Percentiles rank a stretch among this genome's conserved stretches.
phyloP scores from a whole-genome alignment of 2,113 vertebrate genomes.

The Gorsachius goisagi region DNA sequence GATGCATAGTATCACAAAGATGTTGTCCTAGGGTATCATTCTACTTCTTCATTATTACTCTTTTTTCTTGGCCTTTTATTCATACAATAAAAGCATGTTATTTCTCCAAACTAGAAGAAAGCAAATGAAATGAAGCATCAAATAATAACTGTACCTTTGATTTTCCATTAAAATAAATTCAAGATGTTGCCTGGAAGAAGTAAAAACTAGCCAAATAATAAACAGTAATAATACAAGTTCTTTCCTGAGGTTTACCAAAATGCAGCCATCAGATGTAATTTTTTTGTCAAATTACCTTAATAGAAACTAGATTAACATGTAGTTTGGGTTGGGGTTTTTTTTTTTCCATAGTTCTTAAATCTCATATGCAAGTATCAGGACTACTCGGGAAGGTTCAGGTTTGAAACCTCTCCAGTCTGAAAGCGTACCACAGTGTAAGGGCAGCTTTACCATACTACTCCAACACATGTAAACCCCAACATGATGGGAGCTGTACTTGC shows the following conservation, averaged over 20 bases:
- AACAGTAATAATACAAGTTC: neutral
- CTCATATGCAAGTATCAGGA: neutral
- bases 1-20: neutral
- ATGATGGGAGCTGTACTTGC: neutral
- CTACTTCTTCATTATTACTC: neutral
- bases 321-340: neutral
- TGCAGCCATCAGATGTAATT: neutral
- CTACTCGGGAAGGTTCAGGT: neutral
- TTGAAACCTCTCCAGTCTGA: neutral
- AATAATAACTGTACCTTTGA: neutral
- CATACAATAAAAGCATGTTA: neutral
- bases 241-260: neutral
- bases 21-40: neutral
- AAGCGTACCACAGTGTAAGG: accelerated
- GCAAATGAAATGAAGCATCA: neutral
- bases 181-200: neutral
- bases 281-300: neutral
- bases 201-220: neutral
- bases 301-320: neutral
- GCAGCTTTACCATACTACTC: neutral
- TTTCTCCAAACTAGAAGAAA: neutral
- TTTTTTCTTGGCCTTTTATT: neutral
- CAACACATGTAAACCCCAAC: neutral
- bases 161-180: neutral
- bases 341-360: neutral